Evolutionary conservation across 2,113 vertebrate genomes (phyloP), one percentile per base, ranked within the genome.

Genomic region (Larimichthys polyactis): DNA sequence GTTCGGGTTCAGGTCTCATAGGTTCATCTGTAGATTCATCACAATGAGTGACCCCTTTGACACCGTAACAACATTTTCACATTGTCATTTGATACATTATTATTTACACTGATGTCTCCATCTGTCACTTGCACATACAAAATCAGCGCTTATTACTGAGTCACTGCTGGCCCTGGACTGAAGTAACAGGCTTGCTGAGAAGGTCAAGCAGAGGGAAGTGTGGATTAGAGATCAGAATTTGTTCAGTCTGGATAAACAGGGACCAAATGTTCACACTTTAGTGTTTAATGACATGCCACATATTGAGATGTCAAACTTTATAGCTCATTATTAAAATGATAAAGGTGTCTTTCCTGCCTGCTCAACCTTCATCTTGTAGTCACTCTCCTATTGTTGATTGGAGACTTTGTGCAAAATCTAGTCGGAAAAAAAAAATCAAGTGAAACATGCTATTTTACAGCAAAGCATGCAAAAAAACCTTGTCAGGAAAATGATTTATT

Each of bases 131-230:
- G 6, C 15, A 71, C 22, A 58, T 2, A 20, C 52, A 40, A 3
- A 71, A 58, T 22, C n/a, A 32, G 8, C 17, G 59, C 60, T 54
- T n/a, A 43, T 44, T 27, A 43, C 16, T 48, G 52, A 76, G 24
- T 66, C 74, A 48, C 19, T 57, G 32, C 62, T 32, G 36, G 36
- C 22, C 9, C 10, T 69, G 43, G 59, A 19, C 15, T 19, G 10
- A 20, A n/a, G 32, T 19, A 65, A 59, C 12, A 51, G 49, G 7
- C 22, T 62, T 20, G 4, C 4, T 60, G 44, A 46, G 46, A 66
- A 66, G 77, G 36, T 76, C 66, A 54, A 24, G 11, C 22, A 75
- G 20, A 43, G 73, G 57, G 16, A 72, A 51, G 19, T 51, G 24
- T 2, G 0, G 40, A 46, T 80, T 67, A 62, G 22, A 66, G 14